phyloP scores from a whole-genome alignment of 2,888 invertebrate genomes.

The Sminthurinus aureus region DNA sequence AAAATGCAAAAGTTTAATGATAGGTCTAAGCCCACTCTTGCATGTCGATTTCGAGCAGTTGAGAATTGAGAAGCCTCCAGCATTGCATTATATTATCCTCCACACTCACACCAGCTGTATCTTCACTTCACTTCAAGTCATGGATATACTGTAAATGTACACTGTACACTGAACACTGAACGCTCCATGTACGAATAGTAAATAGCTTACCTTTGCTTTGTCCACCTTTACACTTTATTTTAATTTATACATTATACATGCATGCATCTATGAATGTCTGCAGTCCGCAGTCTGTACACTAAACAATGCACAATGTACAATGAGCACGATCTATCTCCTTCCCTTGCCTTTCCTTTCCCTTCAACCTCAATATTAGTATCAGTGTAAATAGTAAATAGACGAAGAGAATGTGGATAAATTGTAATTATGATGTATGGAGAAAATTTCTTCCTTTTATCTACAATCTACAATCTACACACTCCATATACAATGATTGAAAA shows the following conservation, averaged over 20 bases:
- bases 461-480: no score
- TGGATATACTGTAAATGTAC: neutral
- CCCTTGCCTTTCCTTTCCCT: neutral
- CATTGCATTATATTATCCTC: slow-evolving; percentile 18
- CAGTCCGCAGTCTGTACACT: no score
- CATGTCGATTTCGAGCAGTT: slow-evolving; percentile 15
- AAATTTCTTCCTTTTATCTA: no score
- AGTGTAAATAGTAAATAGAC: neutral
- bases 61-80: slow-evolving; percentile 28
- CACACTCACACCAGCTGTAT: neutral
- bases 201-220: neutral
- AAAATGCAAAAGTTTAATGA: slow-evolving; percentile 40
- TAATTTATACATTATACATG: no score
- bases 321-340: neutral
- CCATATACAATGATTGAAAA: no score
- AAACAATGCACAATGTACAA: no score
- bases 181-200: neutral
- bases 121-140: slow-evolving; percentile 7
- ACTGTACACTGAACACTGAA: no score
- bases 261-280: no score
- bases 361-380: neutral
- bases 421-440: no score
- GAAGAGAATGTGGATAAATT: no score
- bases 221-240: neutral
- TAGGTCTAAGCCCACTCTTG: slow-evolving; percentile 37